Evolutionary conservation across 2,113 vertebrate species (phyloP).

Genomic region (Tragelaphus strepsiceros): DNA sequence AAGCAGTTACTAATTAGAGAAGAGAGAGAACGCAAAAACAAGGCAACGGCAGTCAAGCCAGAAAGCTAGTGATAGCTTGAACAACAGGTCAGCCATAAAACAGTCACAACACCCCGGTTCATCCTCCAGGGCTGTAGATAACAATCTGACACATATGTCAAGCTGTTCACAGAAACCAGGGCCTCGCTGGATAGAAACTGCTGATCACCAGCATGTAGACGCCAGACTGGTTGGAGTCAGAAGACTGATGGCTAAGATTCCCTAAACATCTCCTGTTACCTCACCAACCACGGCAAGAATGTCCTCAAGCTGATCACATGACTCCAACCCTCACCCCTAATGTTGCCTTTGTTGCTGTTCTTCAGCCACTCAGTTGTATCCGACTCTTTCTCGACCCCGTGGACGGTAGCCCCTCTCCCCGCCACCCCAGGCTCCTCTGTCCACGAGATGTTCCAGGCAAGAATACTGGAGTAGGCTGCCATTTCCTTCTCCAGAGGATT

Average conservation of each 20-base stretch:
- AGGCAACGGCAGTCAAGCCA: background rate
- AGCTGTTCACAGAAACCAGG: background rate
- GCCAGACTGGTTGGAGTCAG: background rate
- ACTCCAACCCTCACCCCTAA: background rate
- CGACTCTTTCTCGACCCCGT: background rate
- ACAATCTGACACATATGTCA: background rate
- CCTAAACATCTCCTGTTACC: background rate
- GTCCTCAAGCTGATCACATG: background rate
- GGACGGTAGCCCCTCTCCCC: background rate
- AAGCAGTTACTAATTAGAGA: background rate
- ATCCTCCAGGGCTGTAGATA: background rate
- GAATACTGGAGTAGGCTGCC: background rate
- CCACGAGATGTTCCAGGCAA: background rate
- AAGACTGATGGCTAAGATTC: background rate
- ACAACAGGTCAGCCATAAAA: background rate
- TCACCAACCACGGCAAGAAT: background rate
- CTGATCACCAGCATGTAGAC: background rate
- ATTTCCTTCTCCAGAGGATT: background rate
- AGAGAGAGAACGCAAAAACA: background rate
- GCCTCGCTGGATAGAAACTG: background rate
- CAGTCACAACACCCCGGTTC: background rate
- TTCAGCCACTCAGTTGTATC: background rate
- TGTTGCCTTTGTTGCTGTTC: background rate
- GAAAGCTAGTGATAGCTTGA: background rate
- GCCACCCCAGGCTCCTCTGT: background rate